These are phyloP conservation scores for Guaruba guarouba DNA, from an alignment of 2,113 vertebrate genomes.

Conservation along the genomic window DNA sequence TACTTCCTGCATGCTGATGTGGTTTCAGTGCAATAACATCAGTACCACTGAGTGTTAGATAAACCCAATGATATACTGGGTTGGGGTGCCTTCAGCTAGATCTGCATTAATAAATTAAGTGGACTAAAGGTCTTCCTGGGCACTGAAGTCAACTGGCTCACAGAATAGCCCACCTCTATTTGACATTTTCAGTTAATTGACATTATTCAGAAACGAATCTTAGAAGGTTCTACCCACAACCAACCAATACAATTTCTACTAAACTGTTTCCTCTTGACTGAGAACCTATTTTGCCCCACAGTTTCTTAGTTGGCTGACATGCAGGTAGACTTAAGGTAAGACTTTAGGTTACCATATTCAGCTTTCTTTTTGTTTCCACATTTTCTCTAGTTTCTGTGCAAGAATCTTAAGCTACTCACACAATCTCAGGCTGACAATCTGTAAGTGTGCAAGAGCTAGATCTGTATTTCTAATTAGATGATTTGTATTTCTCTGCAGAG, in stretches of 20 bases:
- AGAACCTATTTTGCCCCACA: not conserved
- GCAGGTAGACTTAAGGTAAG: not conserved
- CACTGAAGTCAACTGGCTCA: not conserved
- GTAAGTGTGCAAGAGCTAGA: not conserved
- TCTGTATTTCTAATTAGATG: not conserved
- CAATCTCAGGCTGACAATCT: not conserved
- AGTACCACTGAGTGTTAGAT: not conserved
- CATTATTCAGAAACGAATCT: not conserved
- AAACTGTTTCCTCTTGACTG: not conserved
- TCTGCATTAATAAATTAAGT: not conserved
- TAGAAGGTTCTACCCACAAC: not conserved
- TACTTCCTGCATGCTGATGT: not conserved
- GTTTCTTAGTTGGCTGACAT: not conserved
- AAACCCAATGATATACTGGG: not conserved
- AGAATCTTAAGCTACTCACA: not conserved
- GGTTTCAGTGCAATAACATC: not conserved
- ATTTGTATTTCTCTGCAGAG: not conserved
- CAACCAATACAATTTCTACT: not conserved
- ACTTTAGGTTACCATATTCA: not conserved
- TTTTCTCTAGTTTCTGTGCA: not conserved
- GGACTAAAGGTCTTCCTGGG: not conserved
- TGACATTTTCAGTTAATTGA: not conserved
- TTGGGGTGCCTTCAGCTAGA: not conserved
- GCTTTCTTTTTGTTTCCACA: not conserved
- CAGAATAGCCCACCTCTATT: not conserved